Evolutionary conservation across 1,140 invertebrate species (phyloP).

Genomic region (Heterodera schachtii): DNA sequence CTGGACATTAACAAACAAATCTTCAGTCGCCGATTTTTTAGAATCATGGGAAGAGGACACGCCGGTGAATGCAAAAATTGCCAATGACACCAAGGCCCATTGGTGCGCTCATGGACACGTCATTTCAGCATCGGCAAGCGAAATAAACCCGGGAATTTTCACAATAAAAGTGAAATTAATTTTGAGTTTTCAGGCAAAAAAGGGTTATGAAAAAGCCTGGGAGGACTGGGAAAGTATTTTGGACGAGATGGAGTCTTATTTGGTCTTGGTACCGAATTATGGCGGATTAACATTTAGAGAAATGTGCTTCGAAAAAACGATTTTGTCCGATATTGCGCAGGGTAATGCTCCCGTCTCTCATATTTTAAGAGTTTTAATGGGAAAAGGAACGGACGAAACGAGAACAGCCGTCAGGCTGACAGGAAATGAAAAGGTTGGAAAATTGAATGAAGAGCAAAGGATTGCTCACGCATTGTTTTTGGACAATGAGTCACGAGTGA

Average conservation of each 20-base stretch:
- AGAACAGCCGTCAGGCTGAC: not conserved
- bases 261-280: not conserved
- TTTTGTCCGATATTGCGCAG: not conserved
- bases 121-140: not conserved
- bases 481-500: not conserved
- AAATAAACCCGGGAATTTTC: not conserved
- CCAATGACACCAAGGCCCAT: not conserved
- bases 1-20: not conserved
- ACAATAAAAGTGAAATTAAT: not conserved
- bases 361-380: not conserved
- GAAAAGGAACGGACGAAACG: not conserved
- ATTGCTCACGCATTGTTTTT: not conserved
- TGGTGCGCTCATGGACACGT: not conserved
- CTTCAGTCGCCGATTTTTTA: not conserved
- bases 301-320: not conserved
- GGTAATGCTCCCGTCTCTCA: not conserved
- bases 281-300: not conserved
- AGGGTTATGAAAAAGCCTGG: not conserved
- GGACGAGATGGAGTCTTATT: not conserved
- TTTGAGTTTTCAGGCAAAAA: not conserved
- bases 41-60: not conserved
- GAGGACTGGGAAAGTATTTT: not conserved
- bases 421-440: not conserved
- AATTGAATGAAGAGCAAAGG: not conserved
- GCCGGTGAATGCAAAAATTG: not conserved